A percentile compares a stretch with the other conserved stretches of the same genome.
phyloP scores from a whole-genome alignment of 2,888 invertebrate species.

The Eumacrocentrus americanus region DNA sequence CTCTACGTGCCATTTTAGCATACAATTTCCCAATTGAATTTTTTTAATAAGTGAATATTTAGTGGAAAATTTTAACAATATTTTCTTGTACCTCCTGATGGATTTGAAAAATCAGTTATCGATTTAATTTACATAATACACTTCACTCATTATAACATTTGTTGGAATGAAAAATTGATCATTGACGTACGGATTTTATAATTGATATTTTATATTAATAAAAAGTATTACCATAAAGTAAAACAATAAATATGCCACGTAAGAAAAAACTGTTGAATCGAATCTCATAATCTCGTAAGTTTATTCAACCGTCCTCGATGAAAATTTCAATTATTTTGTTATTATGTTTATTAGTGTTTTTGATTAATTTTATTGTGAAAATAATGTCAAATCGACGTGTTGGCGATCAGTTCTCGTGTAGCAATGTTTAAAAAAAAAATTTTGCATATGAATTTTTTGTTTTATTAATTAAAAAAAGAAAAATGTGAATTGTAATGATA shows the following conservation, averaged over 20 bases:
- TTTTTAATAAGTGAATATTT: constrained; percentile 13
- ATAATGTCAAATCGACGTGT: not conserved
- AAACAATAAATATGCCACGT: constrained; percentile 17
- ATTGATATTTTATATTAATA: constrained; percentile 37
- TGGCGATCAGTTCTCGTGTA: constrained; percentile 6
- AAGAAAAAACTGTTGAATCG: constrained; percentile 29
- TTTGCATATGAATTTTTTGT: constrained; percentile 27
- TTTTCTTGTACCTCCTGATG: constrained; percentile 20
- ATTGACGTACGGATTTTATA: constrained; percentile 44
- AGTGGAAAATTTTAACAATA: constrained; percentile 1
- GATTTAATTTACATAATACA: constrained; percentile 38
- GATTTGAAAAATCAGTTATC: not conserved
- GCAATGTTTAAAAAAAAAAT: constrained; percentile 21
- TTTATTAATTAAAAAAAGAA: constrained; percentile 31
- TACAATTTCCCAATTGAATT: constrained; percentile 37
- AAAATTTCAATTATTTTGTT: constrained; percentile 41
- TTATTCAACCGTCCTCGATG: constrained; percentile 34
- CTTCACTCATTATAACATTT: constrained; percentile 33
- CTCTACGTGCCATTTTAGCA: constrained; percentile 48
- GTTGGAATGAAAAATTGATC: constrained; percentile 16
- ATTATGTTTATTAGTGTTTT: constrained; percentile 24
- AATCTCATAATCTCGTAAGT: constrained; percentile 44
- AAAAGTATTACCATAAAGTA: constrained; percentile 25
- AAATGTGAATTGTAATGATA: not conserved
- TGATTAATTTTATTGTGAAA: constrained; percentile 10